phyloP scores from a whole-genome alignment of 2,113 vertebrate species.

The Marcusenius ussheri region DNA sequence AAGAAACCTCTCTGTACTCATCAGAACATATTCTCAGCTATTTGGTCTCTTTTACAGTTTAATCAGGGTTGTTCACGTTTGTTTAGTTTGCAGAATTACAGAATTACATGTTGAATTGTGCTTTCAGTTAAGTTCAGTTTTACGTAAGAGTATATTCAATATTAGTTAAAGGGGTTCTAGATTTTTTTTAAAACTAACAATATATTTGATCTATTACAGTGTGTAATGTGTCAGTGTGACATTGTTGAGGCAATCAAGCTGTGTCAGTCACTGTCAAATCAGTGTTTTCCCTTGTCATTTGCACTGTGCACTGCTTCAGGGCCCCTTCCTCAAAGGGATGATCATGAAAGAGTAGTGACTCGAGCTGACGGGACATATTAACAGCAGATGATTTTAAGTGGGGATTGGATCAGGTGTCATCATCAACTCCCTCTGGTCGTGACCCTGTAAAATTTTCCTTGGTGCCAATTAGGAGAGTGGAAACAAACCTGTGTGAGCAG shows the following conservation, averaged over 20 bases:
- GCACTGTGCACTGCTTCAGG: neutral
- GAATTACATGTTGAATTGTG: neutral
- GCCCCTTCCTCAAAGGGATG: conserved; percentile 12
- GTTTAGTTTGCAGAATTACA: neutral
- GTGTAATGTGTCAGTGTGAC: neutral
- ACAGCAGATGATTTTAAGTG: conserved; percentile 58
- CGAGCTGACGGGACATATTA: conserved; percentile 35
- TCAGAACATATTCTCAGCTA: neutral
- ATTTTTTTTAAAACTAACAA: neutral
- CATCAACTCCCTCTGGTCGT: conserved; percentile 53
- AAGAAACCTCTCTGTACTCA: neutral
- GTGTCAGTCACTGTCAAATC: neutral
- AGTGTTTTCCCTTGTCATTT: neutral
- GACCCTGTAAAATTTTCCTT: conserved; percentile 57
- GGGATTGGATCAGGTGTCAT: conserved; percentile 66
- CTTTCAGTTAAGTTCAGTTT: neutral
- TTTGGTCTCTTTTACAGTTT: neutral
- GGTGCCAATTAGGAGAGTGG: conserved; percentile 59
- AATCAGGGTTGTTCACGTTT: neutral
- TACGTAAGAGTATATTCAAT: neutral
- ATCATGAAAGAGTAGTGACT: conserved; percentile 37
- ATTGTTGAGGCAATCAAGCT: neutral
- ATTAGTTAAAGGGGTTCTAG: neutral
- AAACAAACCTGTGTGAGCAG: conserved; percentile 17
- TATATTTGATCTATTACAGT: neutral